A percentile compares a stretch with the other conserved stretches of the same genome.
Conservation (phyloP, 2,113 vertebrate species). For the Hydrolagus affinis region DNA sequence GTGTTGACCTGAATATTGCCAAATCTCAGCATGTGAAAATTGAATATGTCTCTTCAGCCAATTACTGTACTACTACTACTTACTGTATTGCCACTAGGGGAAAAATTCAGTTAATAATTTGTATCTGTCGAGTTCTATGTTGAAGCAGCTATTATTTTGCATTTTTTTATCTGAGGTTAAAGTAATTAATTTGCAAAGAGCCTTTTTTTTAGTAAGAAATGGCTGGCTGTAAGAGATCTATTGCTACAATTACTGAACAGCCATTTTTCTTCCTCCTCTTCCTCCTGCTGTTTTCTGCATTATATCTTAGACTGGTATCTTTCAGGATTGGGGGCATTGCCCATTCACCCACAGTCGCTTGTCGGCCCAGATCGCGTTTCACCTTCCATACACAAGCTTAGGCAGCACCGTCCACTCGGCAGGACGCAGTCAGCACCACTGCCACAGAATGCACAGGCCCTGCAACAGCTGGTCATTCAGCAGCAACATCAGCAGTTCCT, state of each 20-base stretch:
- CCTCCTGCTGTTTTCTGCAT: constrained; percentile 42
- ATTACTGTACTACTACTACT: not conserved
- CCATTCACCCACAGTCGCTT: constrained; percentile 69
- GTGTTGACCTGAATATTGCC: not conserved
- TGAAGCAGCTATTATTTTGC: not conserved
- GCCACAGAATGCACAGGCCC: constrained; percentile 85
- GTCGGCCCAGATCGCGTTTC: constrained; percentile 62
- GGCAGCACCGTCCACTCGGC: constrained; percentile 86
- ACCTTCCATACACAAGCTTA: constrained; percentile 83
- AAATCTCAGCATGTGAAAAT: not conserved
- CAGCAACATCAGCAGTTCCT: constrained; percentile 98
- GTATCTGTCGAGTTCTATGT: not conserved
- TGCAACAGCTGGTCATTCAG: constrained; percentile 94
- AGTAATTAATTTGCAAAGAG: too few species aligned
- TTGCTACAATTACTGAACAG: constrained; percentile 45
- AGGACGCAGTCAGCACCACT: constrained; percentile 92
- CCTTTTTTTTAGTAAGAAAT: constrained; percentile 29
- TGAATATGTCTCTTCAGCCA: not conserved
- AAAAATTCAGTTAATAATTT: not conserved
- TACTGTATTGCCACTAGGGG: not conserved
- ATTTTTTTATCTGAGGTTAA: constrained; percentile 3
- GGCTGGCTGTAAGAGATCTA: constrained; percentile 38
- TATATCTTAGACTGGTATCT: constrained; percentile 49
- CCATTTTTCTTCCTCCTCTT: constrained; percentile 38
- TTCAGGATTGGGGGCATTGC: constrained; percentile 68